Conservation (phyloP, 2,888 invertebrate species). For the Lasiommata megera region DNA sequence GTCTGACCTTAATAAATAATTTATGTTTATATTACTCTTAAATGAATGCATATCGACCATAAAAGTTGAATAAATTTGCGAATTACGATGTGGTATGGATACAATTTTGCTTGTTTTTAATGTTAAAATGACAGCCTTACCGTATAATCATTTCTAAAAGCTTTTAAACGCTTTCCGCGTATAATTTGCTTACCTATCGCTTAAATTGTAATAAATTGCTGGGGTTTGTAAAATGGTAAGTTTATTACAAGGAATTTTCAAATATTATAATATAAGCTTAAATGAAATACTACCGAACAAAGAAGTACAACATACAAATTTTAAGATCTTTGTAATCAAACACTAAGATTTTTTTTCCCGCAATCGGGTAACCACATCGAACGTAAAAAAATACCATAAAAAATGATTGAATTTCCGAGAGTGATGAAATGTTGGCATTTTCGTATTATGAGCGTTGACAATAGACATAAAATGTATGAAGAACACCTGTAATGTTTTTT, state of each 20-base stretch:
- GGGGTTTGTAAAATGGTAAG: not conserved
- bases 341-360: not conserved
- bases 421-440: constrained; percentile 17
- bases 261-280: too few species aligned
- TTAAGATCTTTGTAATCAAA: not conserved
- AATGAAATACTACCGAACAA: too few species aligned
- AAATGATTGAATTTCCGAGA: not conserved
- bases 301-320: not conserved
- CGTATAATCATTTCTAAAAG: not conserved
- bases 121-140: not conserved
- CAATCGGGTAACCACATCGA: not conserved
- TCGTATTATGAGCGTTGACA: constrained; percentile 12
- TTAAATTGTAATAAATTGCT: not conserved
- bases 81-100: too few species aligned
- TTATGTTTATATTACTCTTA: too few species aligned
- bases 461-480: constrained; percentile 14
- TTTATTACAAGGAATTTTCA: not conserved
- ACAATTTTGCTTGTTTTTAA: too few species aligned
- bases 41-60: too few species aligned
- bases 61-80: too few species aligned
- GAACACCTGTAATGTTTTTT: constrained; percentile 8
- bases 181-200: not conserved
- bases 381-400: not conserved
- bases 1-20: too few species aligned
- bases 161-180: not conserved